Conservation (phyloP, 1,140 invertebrate genomes). For the Bombus confusus region DNA sequence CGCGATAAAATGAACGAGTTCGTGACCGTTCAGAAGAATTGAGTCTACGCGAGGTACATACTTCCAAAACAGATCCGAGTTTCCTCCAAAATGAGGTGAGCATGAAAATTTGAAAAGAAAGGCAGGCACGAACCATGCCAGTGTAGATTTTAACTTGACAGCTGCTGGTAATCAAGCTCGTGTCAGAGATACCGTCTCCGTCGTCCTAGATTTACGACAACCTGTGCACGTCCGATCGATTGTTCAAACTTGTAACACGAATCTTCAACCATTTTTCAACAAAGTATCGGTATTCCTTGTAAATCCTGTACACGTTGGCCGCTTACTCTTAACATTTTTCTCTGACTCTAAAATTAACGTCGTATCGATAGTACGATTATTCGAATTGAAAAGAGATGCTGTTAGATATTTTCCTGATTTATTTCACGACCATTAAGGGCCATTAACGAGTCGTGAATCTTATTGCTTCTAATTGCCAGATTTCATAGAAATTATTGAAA, state of each 20-base stretch:
- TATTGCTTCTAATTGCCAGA: too few relatives aligned
- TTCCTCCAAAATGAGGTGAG: constrained; percentile 3
- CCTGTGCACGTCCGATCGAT: constrained; percentile 1
- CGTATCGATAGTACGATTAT: too few relatives aligned
- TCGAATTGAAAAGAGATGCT: too few relatives aligned
- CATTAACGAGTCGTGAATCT: too few relatives aligned
- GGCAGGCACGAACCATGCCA: constrained; percentile 14
- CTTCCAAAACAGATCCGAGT: not conserved
- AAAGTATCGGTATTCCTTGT: too few relatives aligned
- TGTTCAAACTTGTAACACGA: not conserved
- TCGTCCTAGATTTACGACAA: constrained; percentile 14
- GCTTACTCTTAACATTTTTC: too few relatives aligned
- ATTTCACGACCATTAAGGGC: too few relatives aligned
- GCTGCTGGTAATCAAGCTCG: constrained; percentile 1
- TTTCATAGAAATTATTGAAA: too few relatives aligned
- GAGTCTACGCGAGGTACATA: not conserved
- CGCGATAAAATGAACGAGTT: not conserved
- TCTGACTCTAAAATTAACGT: too few relatives aligned
- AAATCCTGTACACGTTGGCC: too few relatives aligned
- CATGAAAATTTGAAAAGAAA: constrained; percentile 15
- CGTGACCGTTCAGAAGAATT: not conserved
- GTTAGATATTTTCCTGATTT: too few relatives aligned
- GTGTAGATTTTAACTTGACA: constrained; percentile 19
- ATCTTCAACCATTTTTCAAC: not conserved
- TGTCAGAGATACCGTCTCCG: constrained; percentile 20